A percentile compares a stretch with the other conserved stretches of the same genome.
Evolutionary conservation across 2,888 invertebrate species (phyloP).

Genomic region (Troglohyphantes excavatus): DNA sequence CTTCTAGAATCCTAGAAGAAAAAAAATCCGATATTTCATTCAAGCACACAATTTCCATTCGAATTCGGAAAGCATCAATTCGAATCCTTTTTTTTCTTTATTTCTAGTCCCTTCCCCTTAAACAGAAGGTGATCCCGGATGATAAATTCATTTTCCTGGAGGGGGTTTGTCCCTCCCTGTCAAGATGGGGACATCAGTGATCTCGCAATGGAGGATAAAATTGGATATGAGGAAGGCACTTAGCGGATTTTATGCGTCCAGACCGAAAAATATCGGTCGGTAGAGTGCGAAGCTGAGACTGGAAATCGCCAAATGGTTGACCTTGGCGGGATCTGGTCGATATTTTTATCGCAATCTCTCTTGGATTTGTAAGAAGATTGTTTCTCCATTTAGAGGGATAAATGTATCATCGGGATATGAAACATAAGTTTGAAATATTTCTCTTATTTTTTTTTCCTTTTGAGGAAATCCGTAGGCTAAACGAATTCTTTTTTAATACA

Average conservation of each 20-base stretch:
- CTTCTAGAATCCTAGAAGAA: conserved; percentile 25
- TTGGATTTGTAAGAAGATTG: conserved; percentile 42
- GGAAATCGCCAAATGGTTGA: not conserved
- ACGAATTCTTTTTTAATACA: too few relatives aligned
- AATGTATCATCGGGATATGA: conserved; percentile 23
- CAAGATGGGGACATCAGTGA: conserved; percentile 55
- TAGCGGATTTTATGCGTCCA: conserved; percentile 21
- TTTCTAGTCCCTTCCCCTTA: conserved; percentile 24
- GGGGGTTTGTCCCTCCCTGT: conserved; percentile 33
- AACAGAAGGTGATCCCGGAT: conserved; percentile 65
- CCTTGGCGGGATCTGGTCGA: conserved; percentile 16
- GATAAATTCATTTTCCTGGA: conserved; percentile 58
- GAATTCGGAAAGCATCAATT: conserved; percentile 60
- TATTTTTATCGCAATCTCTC: conserved; percentile 16
- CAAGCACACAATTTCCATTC: conserved; percentile 69
- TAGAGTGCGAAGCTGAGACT: not conserved
- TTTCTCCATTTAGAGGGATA: conserved; percentile 51
- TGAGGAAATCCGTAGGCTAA: not conserved
- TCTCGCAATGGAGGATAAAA: conserved; percentile 29
- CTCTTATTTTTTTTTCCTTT: not conserved
- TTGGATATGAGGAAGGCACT: conserved; percentile 61
- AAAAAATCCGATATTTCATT: conserved; percentile 67
- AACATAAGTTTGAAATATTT: conserved; percentile 8
- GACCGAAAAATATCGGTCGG: not conserved
- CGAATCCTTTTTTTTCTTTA: conserved; percentile 20